Base-by-base conservation (phyloP, 2,113 vertebrate species). In the Tamias sibiricus region DNA sequence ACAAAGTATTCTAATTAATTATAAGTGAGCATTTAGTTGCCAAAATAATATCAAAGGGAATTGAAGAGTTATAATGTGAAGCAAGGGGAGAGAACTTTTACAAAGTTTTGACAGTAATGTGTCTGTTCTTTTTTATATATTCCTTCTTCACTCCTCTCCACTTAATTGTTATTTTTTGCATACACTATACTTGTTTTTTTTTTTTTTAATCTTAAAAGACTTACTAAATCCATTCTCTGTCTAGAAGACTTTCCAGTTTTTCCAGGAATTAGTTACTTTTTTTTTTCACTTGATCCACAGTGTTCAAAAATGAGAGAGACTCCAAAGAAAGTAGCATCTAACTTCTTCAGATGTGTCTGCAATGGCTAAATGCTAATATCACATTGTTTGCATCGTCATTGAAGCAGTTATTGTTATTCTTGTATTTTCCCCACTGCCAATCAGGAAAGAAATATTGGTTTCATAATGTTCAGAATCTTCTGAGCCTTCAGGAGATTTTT, bases 401-500 rank as follows among this genome's bases (percentile, higher is more conserved):
- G 68, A 92, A 85, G 24, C 22, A n/a, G 62, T 79, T 44, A 35
- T 80, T 84, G 8, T 28, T 87, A 20, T 62, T 82, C 4, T n/a
- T 88, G 3, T 57, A 8, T 49, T 57, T 19, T 12, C 12, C 8
- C 5, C 19, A n/a, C 26, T 77, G 20, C 22, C 28, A 69, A 42
- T 72, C 75, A 57, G 24, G 20, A 83, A 49, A 91, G 44, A 52
- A 93, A 91, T 69, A 59, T 44, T 64, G 20, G 4, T 75, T 80
- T 95, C 72, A 49, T 64, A 87, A 91, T 69, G n/a, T 77, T 90
- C 40, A 28, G 87, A 93, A 86, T 84, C 40, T 80, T 82, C 68
- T 94, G 42, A 94, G 42, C 0, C 62, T 62, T 79, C 9, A 26
- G 35, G 16, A 44, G 3, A 94, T 80, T 84, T 30, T 87, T 88